Conservation (phyloP, 2,113 vertebrate species). For the Hydrolagus affinis region DNA sequence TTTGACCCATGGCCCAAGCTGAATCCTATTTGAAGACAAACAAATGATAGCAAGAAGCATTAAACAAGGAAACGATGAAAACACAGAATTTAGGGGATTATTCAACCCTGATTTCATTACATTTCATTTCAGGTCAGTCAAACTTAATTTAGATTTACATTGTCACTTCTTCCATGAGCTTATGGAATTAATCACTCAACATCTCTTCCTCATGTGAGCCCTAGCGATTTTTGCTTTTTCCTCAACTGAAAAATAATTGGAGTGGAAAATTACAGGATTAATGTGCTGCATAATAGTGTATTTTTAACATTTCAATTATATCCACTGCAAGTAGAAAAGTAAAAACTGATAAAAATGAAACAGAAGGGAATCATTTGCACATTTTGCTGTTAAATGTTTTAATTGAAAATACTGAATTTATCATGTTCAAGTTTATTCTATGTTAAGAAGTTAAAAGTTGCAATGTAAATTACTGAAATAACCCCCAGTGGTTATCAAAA, state of each 20-base stretch:
- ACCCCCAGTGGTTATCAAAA: too few species aligned
- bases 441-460: too few species aligned
- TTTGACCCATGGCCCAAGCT: conserved; percentile 78
- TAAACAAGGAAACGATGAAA: not conserved
- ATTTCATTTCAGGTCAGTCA: not conserved
- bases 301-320: not conserved
- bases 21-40: conserved; percentile 65
- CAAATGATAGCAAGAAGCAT: not conserved
- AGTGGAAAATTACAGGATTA: conserved; percentile 29
- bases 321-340: too few species aligned
- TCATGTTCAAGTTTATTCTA: too few species aligned
- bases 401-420: too few species aligned
- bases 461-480: too few species aligned
- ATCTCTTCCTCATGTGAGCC: not conserved
- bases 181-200: not conserved
- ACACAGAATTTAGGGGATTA: not conserved
- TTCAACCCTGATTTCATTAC: not conserved
- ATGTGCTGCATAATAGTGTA: not conserved
- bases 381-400: too few species aligned
- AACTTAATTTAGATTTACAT: not conserved
- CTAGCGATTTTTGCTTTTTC: not conserved
- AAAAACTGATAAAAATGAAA: too few species aligned
- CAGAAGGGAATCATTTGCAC: too few species aligned
- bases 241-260: not conserved
- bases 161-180: not conserved